Evolutionary conservation across 1,140 invertebrate genomes (phyloP).

Genomic region (Drosophila mojavensis): DNA sequence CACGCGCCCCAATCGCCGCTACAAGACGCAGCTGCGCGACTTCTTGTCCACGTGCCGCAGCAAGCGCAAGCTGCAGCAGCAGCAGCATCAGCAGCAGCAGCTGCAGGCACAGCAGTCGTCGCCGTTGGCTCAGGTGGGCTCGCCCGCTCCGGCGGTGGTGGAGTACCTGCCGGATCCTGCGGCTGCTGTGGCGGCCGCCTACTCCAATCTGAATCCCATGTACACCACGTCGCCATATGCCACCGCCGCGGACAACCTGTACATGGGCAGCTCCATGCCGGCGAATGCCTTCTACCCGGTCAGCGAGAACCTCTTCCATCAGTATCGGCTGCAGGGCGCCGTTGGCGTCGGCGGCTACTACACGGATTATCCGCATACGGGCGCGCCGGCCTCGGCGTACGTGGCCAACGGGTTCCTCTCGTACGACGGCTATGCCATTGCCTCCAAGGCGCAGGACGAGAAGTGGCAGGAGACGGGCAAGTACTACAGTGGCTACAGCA

Average conservation of each 20-base stretch:
- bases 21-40: conserved; percentile 96
- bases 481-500: conserved; percentile 82
- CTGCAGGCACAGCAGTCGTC: conserved; percentile 67
- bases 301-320: conserved; percentile 93
- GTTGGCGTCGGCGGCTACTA: conserved; percentile 88
- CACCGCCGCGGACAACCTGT: conserved; percentile 87
- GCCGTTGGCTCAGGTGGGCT: conserved; percentile 82
- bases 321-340: conserved; percentile 89
- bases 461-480: conserved; percentile 84
- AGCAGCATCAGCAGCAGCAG: conserved; percentile 84
- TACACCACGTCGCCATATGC: conserved; percentile 87
- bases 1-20: conserved; percentile 92
- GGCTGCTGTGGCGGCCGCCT: conserved; percentile 90
- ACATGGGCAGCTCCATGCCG: conserved; percentile 87
- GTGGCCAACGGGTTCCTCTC: conserved; percentile 91
- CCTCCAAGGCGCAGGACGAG: conserved; percentile 77
- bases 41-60: conserved; percentile 96
- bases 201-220: conserved; percentile 92
- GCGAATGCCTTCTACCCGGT: conserved; percentile 90
- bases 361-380: conserved; percentile 88
- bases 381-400: conserved; percentile 86
- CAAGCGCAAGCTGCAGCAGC: conserved; percentile 91
- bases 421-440: conserved; percentile 82
- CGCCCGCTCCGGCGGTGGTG: conserved; percentile 85
- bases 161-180: conserved; percentile 89